phyloP scores from a whole-genome alignment of 2,113 vertebrate genomes.

The Eublepharis macularius region DNA sequence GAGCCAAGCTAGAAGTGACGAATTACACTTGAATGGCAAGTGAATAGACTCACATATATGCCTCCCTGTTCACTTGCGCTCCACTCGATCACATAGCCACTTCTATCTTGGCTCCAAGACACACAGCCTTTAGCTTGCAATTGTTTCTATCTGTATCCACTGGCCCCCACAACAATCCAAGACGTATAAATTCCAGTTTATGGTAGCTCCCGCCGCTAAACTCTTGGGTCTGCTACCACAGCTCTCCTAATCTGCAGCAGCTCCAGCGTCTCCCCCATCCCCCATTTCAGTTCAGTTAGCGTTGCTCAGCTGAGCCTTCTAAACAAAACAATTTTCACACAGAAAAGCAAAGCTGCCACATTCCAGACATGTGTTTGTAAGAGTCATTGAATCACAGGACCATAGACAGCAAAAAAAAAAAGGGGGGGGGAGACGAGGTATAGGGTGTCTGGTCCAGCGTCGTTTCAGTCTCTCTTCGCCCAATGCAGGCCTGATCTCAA shows the following conservation, averaged over 20 bases:
- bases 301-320: rapidly evolving
- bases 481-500: rapidly evolving
- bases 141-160: not conserved
- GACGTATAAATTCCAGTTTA: not conserved
- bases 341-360: conserved; percentile 3
- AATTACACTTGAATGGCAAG: too few species aligned
- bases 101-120: too few species aligned
- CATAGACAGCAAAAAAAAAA: not conserved
- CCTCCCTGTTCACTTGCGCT: too few species aligned
- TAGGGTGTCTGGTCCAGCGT: not conserved
- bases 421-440: not conserved
- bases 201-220: not conserved
- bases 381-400: conserved; percentile 16
- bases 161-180: not conserved
- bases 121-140: conserved; percentile 3
- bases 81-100: too few species aligned
- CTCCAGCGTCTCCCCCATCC: not conserved
- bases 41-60: too few species aligned
- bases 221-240: conserved; percentile 13
- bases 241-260: not conserved
- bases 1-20: too few species aligned
- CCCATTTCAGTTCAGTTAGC: not conserved
- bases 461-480: not conserved
- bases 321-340: conserved; percentile 2
- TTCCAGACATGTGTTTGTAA: conserved; percentile 15